Evolutionary conservation across 2,797 vertebrate species (phyloP).

Genomic region (Enteromius trimaculatus): DNA sequence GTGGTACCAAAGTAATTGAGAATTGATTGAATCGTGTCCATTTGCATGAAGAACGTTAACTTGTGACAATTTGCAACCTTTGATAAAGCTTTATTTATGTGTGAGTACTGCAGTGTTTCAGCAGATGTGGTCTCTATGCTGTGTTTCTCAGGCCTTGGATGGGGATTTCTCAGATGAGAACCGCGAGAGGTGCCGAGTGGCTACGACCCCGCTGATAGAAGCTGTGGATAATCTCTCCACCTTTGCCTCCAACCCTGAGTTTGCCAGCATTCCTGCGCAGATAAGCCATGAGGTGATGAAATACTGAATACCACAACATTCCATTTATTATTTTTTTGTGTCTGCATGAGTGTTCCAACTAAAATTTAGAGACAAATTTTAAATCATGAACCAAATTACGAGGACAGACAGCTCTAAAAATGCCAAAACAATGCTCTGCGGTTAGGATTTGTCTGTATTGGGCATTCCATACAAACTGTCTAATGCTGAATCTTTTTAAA

Average conservation of each 20-base stretch:
- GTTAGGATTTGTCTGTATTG: not conserved
- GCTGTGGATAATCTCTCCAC: slow-evolving; percentile 96
- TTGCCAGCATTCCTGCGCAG: slow-evolving; percentile 95
- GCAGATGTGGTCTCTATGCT: not conserved
- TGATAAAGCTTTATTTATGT: not conserved
- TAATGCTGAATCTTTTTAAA: not conserved
- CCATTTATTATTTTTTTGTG: slow-evolving; percentile 33
- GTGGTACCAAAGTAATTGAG: slow-evolving; percentile 57
- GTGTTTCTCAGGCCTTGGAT: slow-evolving; percentile 83
- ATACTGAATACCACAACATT: slow-evolving; percentile 22
- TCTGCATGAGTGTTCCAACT: not conserved
- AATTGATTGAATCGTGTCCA: slow-evolving; percentile 69
- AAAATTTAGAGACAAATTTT: not conserved
- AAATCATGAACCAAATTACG: not conserved
- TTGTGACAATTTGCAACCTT: not conserved
- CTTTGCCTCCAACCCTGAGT: slow-evolving; percentile 96
- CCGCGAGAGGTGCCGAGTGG: slow-evolving; percentile 88
- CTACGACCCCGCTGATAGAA: slow-evolving; percentile 91
- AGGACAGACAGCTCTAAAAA: not conserved
- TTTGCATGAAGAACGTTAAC: not conserved
- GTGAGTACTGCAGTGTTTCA: slow-evolving; percentile 14
- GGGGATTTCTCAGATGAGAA: slow-evolving; percentile 98
- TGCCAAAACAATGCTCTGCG: not conserved
- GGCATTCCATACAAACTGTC: not conserved
- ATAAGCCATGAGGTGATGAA: slow-evolving; percentile 91